These are phyloP conservation scores for Drosophila diplacantha DNA, from an alignment of 2,888 invertebrate genomes.

Conservation along the genomic window DNA sequence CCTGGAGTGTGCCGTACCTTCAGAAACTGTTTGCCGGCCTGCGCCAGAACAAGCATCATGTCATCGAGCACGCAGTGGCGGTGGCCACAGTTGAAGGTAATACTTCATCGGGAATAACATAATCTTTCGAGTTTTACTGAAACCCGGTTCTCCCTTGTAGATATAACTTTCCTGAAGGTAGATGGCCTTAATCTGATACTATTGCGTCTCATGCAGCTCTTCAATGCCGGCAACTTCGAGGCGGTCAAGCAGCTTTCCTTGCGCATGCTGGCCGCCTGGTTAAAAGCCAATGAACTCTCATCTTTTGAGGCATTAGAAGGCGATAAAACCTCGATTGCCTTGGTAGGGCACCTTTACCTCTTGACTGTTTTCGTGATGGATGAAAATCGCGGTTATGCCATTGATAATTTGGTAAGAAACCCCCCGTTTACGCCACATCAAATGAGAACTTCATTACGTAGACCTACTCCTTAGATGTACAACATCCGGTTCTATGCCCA, in stretches of 20 bases:
- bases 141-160: conserved; percentile 38
- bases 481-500: conserved; percentile 73
- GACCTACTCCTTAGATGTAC: conserved; percentile 57
- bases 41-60: conserved; percentile 39
- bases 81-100: conserved; percentile 52
- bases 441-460: neutral
- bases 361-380: conserved; percentile 69
- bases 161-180: conserved; percentile 58
- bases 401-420: conserved; percentile 69
- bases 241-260: conserved; percentile 72
- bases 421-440: too few species aligned
- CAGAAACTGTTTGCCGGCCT: conserved; percentile 50
- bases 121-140: neutral
- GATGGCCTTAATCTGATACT: conserved; percentile 69
- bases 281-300: conserved; percentile 34
- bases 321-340: conserved; percentile 47
- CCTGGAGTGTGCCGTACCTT: conserved; percentile 68
- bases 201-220: conserved; percentile 71
- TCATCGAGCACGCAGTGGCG: conserved; percentile 60
- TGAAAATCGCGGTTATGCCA: conserved; percentile 69
- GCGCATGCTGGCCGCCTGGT: conserved; percentile 72
- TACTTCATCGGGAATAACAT: neutral
- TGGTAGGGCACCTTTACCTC: conserved; percentile 70
- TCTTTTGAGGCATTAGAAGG: conserved; percentile 32
- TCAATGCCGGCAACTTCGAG: conserved; percentile 72